phyloP scores from a whole-genome alignment of 1,140 invertebrate genomes.

The Lordiphosa mommai region DNA sequence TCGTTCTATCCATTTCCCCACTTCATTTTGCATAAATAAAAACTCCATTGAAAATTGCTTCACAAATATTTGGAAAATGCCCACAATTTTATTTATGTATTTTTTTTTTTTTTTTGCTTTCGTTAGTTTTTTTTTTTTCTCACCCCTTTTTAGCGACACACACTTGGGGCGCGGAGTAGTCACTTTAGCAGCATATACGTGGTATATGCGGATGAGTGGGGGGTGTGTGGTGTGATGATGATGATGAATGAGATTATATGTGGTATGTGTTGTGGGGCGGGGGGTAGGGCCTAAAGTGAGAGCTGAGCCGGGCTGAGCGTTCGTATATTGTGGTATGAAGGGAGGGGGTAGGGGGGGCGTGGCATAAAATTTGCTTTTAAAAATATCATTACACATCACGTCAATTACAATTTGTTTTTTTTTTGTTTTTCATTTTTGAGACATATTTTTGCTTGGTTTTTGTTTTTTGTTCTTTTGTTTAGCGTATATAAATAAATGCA shows the following conservation, averaged over 20 bases:
- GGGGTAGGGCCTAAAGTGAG: background rate
- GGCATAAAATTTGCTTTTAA: constrained; percentile 78
- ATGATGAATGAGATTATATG: background rate
- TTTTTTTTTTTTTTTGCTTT: constrained; percentile 32
- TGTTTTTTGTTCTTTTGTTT: constrained; percentile 32
- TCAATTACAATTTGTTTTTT: constrained; percentile 65
- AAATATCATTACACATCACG: constrained; percentile 78
- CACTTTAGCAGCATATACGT: too few relatives aligned
- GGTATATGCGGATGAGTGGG: background rate
- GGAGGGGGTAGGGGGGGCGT: constrained; percentile 15
- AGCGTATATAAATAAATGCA: constrained; percentile 73
- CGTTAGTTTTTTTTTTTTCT: constrained; percentile 7
- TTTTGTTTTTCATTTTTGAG: constrained; percentile 38
- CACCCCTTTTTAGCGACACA: background rate
- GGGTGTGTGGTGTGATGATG: background rate
- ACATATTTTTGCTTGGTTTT: constrained; percentile 41
- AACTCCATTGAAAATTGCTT: constrained; percentile 45
- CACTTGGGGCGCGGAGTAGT: background rate
- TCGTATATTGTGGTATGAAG: too few relatives aligned
- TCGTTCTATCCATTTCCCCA: too few relatives aligned
- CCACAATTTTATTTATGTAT: constrained; percentile 69
- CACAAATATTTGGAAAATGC: constrained; percentile 77
- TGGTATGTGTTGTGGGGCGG: background rate
- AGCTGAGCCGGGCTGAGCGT: background rate
- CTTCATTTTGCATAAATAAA: too few relatives aligned